Evolutionary conservation across 2,113 vertebrate species (phyloP).

Genomic region (Crotalus helleri): DNA sequence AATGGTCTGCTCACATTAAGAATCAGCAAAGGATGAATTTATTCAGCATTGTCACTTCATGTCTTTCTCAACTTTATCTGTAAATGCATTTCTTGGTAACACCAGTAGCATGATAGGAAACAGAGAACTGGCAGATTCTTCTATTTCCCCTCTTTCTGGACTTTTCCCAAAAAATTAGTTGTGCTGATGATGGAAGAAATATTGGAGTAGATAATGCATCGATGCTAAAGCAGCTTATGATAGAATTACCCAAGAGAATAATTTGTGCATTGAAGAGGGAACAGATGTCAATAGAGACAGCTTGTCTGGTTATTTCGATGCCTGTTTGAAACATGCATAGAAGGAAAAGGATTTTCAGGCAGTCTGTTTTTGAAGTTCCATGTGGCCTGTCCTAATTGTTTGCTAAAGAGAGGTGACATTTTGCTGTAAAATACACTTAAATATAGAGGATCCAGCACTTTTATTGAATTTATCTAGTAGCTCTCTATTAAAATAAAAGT

Average conservation of each 20-base stretch:
- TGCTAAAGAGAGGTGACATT: constrained; percentile 52
- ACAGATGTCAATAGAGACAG: constrained; percentile 70
- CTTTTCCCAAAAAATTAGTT: not conserved
- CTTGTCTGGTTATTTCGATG: constrained; percentile 67
- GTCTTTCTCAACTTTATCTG: not conserved
- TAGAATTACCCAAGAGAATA: constrained; percentile 58
- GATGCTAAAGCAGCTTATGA: constrained; percentile 52
- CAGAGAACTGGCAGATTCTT: not conserved
- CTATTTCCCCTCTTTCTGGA: not conserved
- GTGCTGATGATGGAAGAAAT: constrained; percentile 32
- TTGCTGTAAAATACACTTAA: constrained; percentile 47
- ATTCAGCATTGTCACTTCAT: not conserved
- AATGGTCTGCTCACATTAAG: not conserved
- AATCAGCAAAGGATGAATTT: not conserved
- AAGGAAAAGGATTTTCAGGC: constrained; percentile 63
- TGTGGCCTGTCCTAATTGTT: constrained; percentile 56
- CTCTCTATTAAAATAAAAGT: not conserved
- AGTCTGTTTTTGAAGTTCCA: constrained; percentile 62
- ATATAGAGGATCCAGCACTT: not conserved
- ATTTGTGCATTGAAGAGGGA: constrained; percentile 60
- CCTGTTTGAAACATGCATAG: constrained; percentile 57
- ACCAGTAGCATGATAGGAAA: not conserved
- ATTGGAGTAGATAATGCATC: constrained; percentile 47
- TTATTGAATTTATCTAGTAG: not conserved
- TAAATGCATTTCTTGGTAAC: not conserved